phyloP scores from a whole-genome alignment of 64 coral and sea anemone species.

The Stichodactyla mertensii region DNA sequence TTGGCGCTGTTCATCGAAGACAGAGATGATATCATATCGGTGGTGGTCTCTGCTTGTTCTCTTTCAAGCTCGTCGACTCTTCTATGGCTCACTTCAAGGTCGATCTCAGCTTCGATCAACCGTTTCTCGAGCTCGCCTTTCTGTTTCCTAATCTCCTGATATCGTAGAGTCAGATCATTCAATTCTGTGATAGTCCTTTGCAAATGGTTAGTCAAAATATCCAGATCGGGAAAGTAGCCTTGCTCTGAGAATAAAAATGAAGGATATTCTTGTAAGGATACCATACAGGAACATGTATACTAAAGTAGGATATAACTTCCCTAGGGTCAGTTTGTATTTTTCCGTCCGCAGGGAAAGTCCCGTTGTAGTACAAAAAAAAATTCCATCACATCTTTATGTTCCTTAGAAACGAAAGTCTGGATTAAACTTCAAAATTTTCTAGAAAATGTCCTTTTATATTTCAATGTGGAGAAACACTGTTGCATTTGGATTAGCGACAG shows the following conservation, averaged over 20 bases:
- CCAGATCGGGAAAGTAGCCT: slow-evolving; percentile 44
- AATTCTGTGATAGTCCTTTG: slow-evolving; percentile 70
- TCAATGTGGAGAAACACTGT: not conserved
- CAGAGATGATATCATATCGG: slow-evolving; percentile 59
- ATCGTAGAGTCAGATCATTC: slow-evolving; percentile 76
- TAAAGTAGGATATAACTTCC: not conserved
- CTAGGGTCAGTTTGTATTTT: not conserved
- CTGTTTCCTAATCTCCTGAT: slow-evolving; percentile 65
- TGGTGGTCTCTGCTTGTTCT: slow-evolving; percentile 54
- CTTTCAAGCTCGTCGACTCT: slow-evolving; percentile 70
- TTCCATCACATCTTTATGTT: too few relatives aligned
- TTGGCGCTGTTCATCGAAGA: slow-evolving; percentile 61
- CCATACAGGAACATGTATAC: not conserved
- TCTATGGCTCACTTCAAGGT: slow-evolving; percentile 43
- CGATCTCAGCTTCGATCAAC: slow-evolving; percentile 36
- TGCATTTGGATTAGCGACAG: not conserved
- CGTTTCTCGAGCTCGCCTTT: slow-evolving; percentile 53
- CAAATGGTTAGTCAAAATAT: slow-evolving; percentile 86
- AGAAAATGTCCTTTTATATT: not conserved
- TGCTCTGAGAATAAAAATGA: not conserved
- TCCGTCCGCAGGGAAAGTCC: slow-evolving; percentile 13
- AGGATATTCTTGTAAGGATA: too few relatives aligned
- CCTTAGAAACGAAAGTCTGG: too few relatives aligned
- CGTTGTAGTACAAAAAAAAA: not conserved
- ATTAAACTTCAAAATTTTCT: not conserved